Percentiles rank a stretch among this genome's conserved stretches.
Evolutionary conservation across 92 coral and sea anemone species (phyloP).

Genomic region (Palythoa grandiflora): DNA sequence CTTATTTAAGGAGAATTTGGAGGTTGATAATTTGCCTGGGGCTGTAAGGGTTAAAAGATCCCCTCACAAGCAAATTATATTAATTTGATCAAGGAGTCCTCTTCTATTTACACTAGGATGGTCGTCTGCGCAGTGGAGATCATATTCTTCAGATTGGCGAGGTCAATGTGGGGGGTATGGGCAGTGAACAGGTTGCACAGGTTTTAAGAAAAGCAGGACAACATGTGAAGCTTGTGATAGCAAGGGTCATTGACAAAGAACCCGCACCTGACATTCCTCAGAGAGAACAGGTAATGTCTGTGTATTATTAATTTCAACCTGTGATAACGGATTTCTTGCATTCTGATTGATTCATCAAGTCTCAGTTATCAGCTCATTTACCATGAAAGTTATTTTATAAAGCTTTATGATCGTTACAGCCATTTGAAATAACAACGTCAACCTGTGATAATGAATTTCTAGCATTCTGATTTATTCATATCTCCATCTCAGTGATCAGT

Average conservation of each 20-base stretch:
- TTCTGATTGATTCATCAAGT: too few relatives aligned
- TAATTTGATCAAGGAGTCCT: not conserved
- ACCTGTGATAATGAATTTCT: too few relatives aligned
- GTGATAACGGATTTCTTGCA: not conserved
- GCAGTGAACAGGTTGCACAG: slow-evolving; percentile 99
- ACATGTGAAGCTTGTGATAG: slow-evolving; percentile 93
- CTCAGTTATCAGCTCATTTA: too few relatives aligned
- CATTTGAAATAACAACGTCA: too few relatives aligned
- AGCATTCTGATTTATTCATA: too few relatives aligned
- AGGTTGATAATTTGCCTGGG: too few relatives aligned
- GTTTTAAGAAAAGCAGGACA: slow-evolving; percentile 95
- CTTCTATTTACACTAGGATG: slow-evolving; percentile 72
- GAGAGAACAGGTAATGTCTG: slow-evolving; percentile 60
- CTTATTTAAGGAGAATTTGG: too few relatives aligned
- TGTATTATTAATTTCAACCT: not conserved
- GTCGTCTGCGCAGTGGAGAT: slow-evolving; percentile 92
- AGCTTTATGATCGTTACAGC: too few relatives aligned
- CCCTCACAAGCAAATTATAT: too few relatives aligned
- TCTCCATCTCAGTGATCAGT: too few relatives aligned
- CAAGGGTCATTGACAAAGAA: slow-evolving; percentile 81
- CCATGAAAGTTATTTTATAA: too few relatives aligned
- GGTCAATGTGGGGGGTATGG: slow-evolving; percentile 99
- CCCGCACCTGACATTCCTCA: slow-evolving; percentile 66
- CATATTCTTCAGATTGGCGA: slow-evolving; percentile 98
- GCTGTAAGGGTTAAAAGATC: too few relatives aligned